phyloP scores from a whole-genome alignment of 2,113 vertebrate genomes.

The Erythrocebus patas region DNA sequence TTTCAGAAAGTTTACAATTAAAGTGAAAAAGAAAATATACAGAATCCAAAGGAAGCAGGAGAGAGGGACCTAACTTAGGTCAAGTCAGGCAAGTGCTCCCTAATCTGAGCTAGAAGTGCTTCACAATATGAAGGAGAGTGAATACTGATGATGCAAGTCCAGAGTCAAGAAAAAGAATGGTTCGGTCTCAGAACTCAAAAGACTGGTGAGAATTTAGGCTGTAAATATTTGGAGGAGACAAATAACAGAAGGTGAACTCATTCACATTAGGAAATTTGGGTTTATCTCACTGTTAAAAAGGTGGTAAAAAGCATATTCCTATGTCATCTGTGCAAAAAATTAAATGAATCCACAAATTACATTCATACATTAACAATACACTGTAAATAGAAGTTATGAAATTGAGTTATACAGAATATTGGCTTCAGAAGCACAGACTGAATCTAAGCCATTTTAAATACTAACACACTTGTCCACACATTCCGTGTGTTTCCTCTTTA shows the following conservation, averaged over 20 bases:
- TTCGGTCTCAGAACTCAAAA: neutral
- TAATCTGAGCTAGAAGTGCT: neutral
- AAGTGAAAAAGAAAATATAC: neutral
- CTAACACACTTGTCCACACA: neutral
- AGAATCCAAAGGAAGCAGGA: neutral
- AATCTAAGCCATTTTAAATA: neutral
- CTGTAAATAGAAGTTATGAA: neutral
- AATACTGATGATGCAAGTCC: neutral
- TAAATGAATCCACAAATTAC: neutral
- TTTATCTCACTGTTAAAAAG: neutral
- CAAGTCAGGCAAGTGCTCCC: neutral
- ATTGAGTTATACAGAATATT: constrained; percentile 15
- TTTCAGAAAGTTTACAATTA: neutral
- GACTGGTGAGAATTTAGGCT: neutral
- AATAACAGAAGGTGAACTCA: neutral
- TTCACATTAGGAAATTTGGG: neutral
- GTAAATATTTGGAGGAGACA: neutral
- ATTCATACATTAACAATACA: constrained; percentile 26
- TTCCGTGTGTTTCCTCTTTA: neutral
- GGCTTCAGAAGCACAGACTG: neutral
- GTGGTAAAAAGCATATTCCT: neutral
- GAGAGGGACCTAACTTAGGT: neutral
- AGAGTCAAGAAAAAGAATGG: neutral
- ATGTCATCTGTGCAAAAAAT: neutral
- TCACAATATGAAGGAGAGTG: neutral